Evolutionary conservation across 2,888 invertebrate genomes (phyloP).

Genomic region (Tethea ocularis): DNA sequence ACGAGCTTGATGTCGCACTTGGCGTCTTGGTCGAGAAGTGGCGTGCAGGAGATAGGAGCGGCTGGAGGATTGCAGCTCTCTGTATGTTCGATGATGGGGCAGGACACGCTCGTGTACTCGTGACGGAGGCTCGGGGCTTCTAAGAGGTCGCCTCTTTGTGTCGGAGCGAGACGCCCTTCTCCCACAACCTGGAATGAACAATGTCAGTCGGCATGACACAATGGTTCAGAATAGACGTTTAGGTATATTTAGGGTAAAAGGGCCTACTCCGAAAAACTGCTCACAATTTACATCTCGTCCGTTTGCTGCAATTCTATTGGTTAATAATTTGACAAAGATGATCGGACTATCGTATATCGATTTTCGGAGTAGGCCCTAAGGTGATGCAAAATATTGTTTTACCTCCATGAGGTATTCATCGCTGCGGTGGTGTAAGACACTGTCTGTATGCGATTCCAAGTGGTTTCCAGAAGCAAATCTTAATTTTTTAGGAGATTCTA

Average conservation of each 20-base stretch:
- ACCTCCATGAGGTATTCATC: constrained; percentile 81
- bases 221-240: neutral
- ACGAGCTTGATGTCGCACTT: constrained; percentile 69
- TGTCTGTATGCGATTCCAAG: constrained; percentile 82
- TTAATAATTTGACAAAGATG: no score
- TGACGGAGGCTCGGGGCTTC: constrained; percentile 78
- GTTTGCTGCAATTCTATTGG: no score
- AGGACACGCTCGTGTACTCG: constrained; percentile 86
- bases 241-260: no score
- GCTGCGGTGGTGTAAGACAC: constrained; percentile 77
- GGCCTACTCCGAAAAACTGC: no score
- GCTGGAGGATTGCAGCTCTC: constrained; percentile 35
- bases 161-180: constrained; percentile 82
- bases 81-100: constrained; percentile 87
- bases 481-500: constrained; percentile 92
- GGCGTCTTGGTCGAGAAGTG: constrained; percentile 27
- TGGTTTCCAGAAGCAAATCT: constrained; percentile 90
- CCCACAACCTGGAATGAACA: constrained; percentile 75
- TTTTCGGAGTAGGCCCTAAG: no score
- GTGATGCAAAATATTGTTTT: constrained; percentile 29
- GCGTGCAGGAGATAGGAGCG: constrained; percentile 20
- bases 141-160: constrained; percentile 73
- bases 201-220: neutral
- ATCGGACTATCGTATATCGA: no score
- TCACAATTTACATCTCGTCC: no score